These are phyloP conservation scores for Hydropotes inermis DNA, from an alignment of 2,113 vertebrate species.

Conservation along the genomic window DNA sequence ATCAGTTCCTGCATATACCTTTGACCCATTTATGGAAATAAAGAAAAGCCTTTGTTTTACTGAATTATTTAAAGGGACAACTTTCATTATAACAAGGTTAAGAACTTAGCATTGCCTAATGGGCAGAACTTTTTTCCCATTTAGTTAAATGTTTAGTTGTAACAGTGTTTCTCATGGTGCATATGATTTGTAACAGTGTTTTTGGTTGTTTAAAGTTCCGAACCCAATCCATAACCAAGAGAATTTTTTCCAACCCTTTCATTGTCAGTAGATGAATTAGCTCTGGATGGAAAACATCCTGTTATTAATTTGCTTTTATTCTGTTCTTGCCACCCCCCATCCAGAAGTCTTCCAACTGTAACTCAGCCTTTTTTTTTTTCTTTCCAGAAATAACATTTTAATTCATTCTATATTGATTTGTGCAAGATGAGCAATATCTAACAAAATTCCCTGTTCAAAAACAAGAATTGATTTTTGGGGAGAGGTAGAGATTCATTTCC, in stretches of 20 bases:
- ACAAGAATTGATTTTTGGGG: not conserved
- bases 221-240: not conserved
- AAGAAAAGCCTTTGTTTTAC: not conserved
- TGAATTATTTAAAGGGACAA: not conserved
- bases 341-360: not conserved
- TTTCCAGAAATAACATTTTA: not conserved
- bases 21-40: not conserved
- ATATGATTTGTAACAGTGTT: not conserved
- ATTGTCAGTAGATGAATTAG: not conserved
- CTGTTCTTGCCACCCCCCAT: too few species aligned
- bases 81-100: not conserved
- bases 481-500: not conserved
- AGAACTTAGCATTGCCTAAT: not conserved
- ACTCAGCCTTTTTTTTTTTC: not conserved
- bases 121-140: not conserved
- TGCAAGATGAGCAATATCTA: not conserved
- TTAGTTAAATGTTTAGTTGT: not conserved
- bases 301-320: not conserved
- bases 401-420: not conserved
- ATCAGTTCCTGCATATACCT: not conserved
- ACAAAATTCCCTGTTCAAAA: not conserved
- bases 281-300: not conserved
- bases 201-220: not conserved
- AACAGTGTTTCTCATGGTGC: not conserved
- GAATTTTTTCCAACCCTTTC: not conserved